Evolutionary conservation across 2,888 invertebrate genomes (phyloP).

Genomic region (Tenthredo notha): DNA sequence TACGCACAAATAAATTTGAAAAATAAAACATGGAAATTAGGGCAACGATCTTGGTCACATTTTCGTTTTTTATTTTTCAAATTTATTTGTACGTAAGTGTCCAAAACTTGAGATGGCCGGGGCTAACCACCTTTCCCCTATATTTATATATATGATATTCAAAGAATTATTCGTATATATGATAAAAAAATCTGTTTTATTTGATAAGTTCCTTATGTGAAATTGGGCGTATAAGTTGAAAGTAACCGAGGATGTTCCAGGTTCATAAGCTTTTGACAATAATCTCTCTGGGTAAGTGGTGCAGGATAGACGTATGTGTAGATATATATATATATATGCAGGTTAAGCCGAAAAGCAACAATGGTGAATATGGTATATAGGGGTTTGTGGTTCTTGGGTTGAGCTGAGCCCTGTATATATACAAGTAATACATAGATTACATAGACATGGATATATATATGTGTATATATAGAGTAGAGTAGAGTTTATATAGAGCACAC

Average conservation of each 20-base stretch:
- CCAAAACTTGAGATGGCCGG: no score
- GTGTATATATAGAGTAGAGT: not conserved
- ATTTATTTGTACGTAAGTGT: no score
- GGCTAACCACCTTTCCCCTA: no score
- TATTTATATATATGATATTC: no score
- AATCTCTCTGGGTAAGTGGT: not conserved
- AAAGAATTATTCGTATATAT: not conserved
- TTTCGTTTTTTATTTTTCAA: no score
- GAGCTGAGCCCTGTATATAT: not conserved
- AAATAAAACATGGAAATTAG: no score
- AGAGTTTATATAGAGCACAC: slow-evolving; percentile 29
- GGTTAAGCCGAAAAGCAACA: slow-evolving; percentile 28
- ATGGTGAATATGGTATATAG: not conserved
- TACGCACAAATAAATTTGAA: no score
- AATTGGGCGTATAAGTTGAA: not conserved
- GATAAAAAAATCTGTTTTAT: no score
- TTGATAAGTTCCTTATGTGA: not conserved
- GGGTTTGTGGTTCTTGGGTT: not conserved
- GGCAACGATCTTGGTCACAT: no score
- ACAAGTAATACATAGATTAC: not conserved
- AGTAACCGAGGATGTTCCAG: not conserved
- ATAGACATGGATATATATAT: not conserved
- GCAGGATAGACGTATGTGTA: not conserved
- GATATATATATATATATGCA: not conserved
- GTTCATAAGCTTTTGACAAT: not conserved